These are phyloP conservation scores for Gyrodactylus bullatarudis DNA, from an alignment of 1,140 invertebrate species.

Conservation along the genomic window DNA sequence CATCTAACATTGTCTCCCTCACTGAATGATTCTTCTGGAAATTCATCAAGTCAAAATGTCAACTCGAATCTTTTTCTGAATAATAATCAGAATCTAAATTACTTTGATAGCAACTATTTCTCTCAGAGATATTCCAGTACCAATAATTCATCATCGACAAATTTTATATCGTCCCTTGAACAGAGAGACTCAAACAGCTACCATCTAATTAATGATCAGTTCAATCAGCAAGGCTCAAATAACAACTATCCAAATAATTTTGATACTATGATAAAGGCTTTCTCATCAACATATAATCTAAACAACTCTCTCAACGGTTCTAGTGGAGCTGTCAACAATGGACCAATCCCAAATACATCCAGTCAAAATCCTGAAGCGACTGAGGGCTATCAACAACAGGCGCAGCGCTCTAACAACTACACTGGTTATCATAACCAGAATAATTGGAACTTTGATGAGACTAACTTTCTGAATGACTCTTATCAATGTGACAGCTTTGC, in stretches of 20 bases:
- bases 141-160: not conserved
- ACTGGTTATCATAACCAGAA: not conserved
- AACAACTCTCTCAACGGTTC: not conserved
- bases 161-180: not conserved
- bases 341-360: too few species aligned
- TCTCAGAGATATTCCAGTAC: not conserved
- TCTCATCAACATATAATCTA: not conserved
- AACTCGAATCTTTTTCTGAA: not conserved
- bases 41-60: not conserved
- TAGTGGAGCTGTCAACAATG: not conserved
- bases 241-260: not conserved
- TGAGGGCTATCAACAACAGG: not conserved
- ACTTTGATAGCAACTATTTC: not conserved
- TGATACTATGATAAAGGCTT: not conserved
- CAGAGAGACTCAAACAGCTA: not conserved
- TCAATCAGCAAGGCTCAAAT: not conserved
- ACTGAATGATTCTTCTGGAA: not conserved
- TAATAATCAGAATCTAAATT: not conserved
- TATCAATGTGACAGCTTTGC: not conserved
- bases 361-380: too few species aligned
- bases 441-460: not conserved
- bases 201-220: not conserved
- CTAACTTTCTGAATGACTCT: not conserved
- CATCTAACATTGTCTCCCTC: not conserved
- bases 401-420: too few species aligned